These are phyloP conservation scores for Orthonychiurus folsomi DNA, from an alignment of 2,888 invertebrate species.

Conservation along the genomic window DNA sequence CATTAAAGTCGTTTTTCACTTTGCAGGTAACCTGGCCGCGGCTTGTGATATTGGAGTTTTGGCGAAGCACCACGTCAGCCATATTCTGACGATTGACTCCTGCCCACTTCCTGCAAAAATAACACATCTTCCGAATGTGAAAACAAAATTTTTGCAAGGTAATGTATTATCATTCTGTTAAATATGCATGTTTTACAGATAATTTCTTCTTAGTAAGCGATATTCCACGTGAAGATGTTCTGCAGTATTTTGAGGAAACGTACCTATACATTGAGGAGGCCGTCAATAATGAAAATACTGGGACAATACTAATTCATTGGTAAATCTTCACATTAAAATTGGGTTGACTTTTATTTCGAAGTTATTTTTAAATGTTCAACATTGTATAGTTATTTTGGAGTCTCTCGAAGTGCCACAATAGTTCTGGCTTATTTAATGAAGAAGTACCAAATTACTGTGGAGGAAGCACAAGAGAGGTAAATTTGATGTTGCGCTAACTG, in stretches of 20 bases:
- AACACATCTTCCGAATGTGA: slow-evolving; percentile 57
- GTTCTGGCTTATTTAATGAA: slow-evolving; percentile 83
- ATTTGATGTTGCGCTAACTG: slow-evolving; percentile 10
- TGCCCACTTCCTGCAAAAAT: slow-evolving; percentile 71
- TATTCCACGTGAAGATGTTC: slow-evolving; percentile 72
- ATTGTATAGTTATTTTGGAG: slow-evolving; percentile 66
- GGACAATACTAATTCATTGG: slow-evolving; percentile 79
- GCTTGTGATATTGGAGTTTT: slow-evolving; percentile 64
- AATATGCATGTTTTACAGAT: no score
- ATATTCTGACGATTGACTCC: slow-evolving; percentile 73
- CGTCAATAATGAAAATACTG: slow-evolving; percentile 44
- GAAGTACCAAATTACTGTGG: slow-evolving; percentile 62
- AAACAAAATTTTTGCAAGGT: slow-evolving; percentile 66
- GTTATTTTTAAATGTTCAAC: slow-evolving; percentile 3
- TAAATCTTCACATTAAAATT: slow-evolving; percentile 43
- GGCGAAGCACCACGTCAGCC: slow-evolving; percentile 57
- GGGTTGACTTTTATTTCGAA: neutral
- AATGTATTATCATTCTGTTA: no score
- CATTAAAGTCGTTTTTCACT: no score
- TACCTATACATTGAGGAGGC: slow-evolving; percentile 66
- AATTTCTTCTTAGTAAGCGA: no score
- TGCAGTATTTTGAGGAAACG: slow-evolving; percentile 67
- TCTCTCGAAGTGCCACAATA: slow-evolving; percentile 79
- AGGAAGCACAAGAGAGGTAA: slow-evolving; percentile 57
- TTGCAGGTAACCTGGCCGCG: slow-evolving; percentile 65